phyloP scores from a whole-genome alignment of 1,140 invertebrate species.

The Zaprionus gabonicus region DNA sequence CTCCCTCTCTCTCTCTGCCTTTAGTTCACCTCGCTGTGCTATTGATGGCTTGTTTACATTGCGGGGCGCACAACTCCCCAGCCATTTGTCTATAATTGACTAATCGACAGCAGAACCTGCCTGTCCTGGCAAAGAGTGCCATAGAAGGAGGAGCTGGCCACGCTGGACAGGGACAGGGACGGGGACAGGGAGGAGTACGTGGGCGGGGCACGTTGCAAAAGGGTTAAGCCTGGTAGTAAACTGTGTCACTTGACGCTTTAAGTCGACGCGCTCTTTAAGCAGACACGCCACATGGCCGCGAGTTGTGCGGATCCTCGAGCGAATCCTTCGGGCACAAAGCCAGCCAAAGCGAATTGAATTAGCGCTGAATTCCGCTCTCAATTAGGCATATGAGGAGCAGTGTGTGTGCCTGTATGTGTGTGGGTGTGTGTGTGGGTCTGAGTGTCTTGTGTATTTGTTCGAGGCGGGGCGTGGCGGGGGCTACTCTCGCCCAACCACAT shows the following conservation, averaged over 20 bases:
- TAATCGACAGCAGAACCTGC: slow-evolving; percentile 67
- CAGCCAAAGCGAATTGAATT: slow-evolving; percentile 65
- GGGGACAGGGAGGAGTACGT: too few relatives aligned
- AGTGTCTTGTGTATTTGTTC: neutral
- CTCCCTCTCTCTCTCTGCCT: neutral
- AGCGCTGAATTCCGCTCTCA: slow-evolving; percentile 72
- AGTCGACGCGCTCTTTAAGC: slow-evolving; percentile 19
- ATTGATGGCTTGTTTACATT: slow-evolving; percentile 80
- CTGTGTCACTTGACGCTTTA: slow-evolving; percentile 52
- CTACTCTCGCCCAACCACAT: slow-evolving; percentile 10
- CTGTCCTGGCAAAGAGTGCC: neutral
- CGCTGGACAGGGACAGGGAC: neutral
- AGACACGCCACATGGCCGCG: neutral
- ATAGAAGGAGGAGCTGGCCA: neutral
- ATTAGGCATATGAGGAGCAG: slow-evolving; percentile 64
- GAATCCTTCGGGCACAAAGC: slow-evolving; percentile 3
- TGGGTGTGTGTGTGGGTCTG: slow-evolving; percentile 21
- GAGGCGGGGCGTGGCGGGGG: neutral
- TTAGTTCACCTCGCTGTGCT: slow-evolving; percentile 38
- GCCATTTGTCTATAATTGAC: slow-evolving; percentile 81
- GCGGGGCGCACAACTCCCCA: slow-evolving; percentile 61
- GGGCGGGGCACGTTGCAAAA: too few relatives aligned
- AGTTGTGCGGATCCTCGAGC: neutral
- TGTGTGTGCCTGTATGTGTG: neutral
- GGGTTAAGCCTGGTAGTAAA: slow-evolving; percentile 23